Percentiles rank a stretch among this genome's conserved stretches.
Conservation (phyloP, 2,797 vertebrate genomes). For the Phrynocephalus vlangalii region DNA sequence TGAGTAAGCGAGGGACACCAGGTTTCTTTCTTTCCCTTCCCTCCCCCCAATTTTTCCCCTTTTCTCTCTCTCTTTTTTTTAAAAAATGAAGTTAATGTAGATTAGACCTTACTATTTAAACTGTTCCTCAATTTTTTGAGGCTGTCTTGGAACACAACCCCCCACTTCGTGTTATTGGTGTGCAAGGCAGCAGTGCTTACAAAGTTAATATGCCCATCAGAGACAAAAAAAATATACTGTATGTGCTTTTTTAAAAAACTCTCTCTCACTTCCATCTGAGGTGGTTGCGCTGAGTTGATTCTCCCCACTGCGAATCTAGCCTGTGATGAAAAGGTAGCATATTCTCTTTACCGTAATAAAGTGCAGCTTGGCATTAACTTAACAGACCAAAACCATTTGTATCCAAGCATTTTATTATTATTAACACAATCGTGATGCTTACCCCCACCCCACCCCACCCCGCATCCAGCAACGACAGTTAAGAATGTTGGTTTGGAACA, state of each 20-base stretch:
- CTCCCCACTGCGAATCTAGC: slow-evolving; percentile 75
- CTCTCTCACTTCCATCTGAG: slow-evolving; percentile 80
- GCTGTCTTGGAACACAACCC: slow-evolving; percentile 90
- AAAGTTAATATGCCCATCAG: slow-evolving; percentile 82
- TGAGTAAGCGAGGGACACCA: slow-evolving; percentile 82
- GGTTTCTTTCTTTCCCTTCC: slow-evolving; percentile 72
- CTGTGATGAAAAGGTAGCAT: slow-evolving; percentile 73
- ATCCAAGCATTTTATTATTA: slow-evolving; percentile 71
- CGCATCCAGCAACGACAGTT: slow-evolving; percentile 71
- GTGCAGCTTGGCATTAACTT: slow-evolving; percentile 78
- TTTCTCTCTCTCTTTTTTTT: slow-evolving; percentile 54
- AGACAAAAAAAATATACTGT: slow-evolving; percentile 74
- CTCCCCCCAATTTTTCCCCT: neutral
- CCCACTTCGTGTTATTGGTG: slow-evolving; percentile 85
- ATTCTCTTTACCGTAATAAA: slow-evolving; percentile 78
- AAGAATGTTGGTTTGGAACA: slow-evolving; percentile 78
- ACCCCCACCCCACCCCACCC: slow-evolving; percentile 58
- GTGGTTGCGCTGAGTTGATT: slow-evolving; percentile 75
- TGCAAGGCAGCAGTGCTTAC: slow-evolving; percentile 87
- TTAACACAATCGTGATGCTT: slow-evolving; percentile 76
- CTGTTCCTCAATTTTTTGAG: slow-evolving; percentile 92
- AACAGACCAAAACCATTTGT: slow-evolving; percentile 72
- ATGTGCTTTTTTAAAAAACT: slow-evolving; percentile 67
- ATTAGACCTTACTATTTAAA: slow-evolving; percentile 89
- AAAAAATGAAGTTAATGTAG: slow-evolving; percentile 83